Conservation (phyloP, 2,888 invertebrate genomes). For the Calameuta idolon region DNA sequence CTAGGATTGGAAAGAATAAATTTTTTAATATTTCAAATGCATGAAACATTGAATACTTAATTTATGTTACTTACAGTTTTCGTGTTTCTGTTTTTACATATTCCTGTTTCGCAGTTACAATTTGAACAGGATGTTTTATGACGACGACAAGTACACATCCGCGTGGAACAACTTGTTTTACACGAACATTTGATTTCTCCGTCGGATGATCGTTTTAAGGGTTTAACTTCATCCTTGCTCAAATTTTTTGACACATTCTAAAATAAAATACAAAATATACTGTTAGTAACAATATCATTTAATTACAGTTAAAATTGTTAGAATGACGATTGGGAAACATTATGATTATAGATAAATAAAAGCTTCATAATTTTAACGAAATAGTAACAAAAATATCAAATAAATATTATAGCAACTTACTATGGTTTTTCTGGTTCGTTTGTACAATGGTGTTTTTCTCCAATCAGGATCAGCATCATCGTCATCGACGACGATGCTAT, state of each 20-base stretch:
- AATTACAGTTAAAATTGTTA: not conserved
- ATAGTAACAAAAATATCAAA: conserved; percentile 51
- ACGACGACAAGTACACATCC: conserved; percentile 74
- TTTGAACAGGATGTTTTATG: conserved; percentile 65
- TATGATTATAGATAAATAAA: not conserved
- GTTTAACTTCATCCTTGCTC: not conserved
- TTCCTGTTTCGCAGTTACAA: conserved; percentile 70
- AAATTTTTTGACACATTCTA: not conserved
- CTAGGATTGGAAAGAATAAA: not conserved
- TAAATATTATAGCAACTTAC: conserved; percentile 33
- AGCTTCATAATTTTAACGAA: not conserved
- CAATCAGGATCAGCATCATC: conserved; percentile 76
- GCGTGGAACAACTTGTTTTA: conserved; percentile 72
- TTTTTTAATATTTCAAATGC: not conserved
- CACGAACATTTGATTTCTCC: conserved; percentile 74
- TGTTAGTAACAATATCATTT: not conserved
- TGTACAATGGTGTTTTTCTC: conserved; percentile 76
- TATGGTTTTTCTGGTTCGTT: conserved; percentile 60
- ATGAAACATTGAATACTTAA: not conserved
- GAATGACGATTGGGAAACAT: not conserved
- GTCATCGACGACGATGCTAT: conserved; percentile 60
- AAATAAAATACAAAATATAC: not conserved
- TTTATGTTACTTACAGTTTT: conserved; percentile 35
- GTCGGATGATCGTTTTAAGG: conserved; percentile 71
- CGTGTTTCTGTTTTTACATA: conserved; percentile 64